phyloP scores from a whole-genome alignment of 2,888 invertebrate genomes.

The Catocala fraxini region DNA sequence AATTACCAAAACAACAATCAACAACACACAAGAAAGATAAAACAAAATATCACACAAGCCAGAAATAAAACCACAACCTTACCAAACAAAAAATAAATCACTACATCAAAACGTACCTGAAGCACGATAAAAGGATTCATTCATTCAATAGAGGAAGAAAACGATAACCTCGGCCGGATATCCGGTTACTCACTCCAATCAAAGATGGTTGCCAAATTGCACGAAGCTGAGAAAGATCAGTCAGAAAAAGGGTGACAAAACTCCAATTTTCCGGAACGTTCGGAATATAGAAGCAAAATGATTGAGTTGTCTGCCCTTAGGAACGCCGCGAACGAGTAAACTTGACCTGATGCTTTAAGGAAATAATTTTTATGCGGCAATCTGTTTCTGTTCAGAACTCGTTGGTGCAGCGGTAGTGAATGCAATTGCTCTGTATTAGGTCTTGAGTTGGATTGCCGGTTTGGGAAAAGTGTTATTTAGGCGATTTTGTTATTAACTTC shows the following conservation, averaged over 20 bases:
- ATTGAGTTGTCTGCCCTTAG: conserved; percentile 67
- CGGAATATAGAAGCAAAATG: conserved; percentile 61
- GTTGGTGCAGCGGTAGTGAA: too few species aligned
- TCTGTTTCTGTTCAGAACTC: too few species aligned
- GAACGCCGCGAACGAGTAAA: conserved; percentile 43
- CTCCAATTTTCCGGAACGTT: conserved; percentile 75
- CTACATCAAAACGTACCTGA: conserved; percentile 64
- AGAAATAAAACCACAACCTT: conserved; percentile 8
- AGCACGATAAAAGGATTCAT: conserved; percentile 69
- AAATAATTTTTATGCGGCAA: conserved; percentile 17
- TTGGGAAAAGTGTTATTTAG: too few species aligned
- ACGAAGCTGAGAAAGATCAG: conserved; percentile 76
- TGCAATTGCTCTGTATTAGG: too few species aligned
- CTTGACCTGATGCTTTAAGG: conserved; percentile 20
- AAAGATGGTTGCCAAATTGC: conserved; percentile 78
- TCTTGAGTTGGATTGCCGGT: too few species aligned
- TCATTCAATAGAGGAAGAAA: conserved; percentile 68
- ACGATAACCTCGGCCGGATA: conserved; percentile 72
- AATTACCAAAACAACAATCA: too few species aligned
- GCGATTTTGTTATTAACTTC: too few species aligned
- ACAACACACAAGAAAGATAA: too few species aligned
- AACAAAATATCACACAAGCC: too few species aligned
- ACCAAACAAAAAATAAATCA: conserved; percentile 59
- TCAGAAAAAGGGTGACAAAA: conserved; percentile 77
- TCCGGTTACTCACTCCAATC: conserved; percentile 79